These are phyloP conservation scores for mouse (Mus musculus) DNA, from an alignment of 2,113 vertebrate species.

Conservation along the genomic window GRCm39 chr10:94497001-94497500, in stretches of 20 bases:
- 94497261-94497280: constrained; percentile 33
- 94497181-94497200: background rate
- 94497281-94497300: background rate
- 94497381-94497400: constrained; percentile 23
- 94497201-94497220: background rate
- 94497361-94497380: background rate
- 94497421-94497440: background rate
- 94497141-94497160: background rate
- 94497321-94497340: background rate
- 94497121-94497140: background rate
- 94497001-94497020: background rate
- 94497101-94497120: background rate
- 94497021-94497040: background rate
- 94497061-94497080: background rate
- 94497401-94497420: background rate
- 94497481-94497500: background rate
- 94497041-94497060: background rate
- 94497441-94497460: background rate
- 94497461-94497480: background rate
- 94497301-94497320: background rate
- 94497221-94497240: background rate
- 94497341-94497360: background rate
- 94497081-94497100: background rate
- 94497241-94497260: background rate
- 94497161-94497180: background rate